These are phyloP conservation scores for Cryptus armator DNA, from an alignment of 2,888 invertebrate genomes.

Conservation along the genomic window DNA sequence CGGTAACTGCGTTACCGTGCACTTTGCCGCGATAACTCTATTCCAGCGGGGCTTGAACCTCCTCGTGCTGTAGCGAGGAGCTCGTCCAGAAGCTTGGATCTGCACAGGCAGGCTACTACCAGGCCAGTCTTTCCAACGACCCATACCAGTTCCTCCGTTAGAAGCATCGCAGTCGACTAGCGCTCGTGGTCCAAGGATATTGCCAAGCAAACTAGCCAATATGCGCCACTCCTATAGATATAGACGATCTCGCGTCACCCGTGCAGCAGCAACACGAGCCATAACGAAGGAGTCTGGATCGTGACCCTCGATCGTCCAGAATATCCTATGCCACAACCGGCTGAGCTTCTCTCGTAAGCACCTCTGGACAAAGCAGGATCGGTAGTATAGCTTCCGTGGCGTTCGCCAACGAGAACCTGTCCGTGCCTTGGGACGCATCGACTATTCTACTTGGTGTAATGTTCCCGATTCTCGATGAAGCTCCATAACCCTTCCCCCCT, in stretches of 20 bases:
- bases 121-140: constrained; percentile 62
- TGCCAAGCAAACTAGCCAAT: constrained; percentile 75
- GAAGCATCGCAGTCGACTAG: constrained; percentile 35
- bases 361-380: not conserved
- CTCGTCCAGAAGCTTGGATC: constrained; percentile 66
- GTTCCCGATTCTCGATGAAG: constrained; percentile 35
- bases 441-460: constrained; percentile 37
- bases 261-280: constrained; percentile 32
- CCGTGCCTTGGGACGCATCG: constrained; percentile 34
- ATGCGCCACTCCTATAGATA: constrained; percentile 59
- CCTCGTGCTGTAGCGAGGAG: constrained; percentile 50
- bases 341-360: constrained; percentile 27
- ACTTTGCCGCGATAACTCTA: constrained; percentile 84
- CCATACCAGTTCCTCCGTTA: constrained; percentile 34
- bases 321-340: constrained; percentile 11
- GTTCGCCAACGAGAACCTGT: constrained; percentile 9
- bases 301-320: constrained; percentile 29
- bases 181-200: constrained; percentile 72
- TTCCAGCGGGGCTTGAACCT: constrained; percentile 73
- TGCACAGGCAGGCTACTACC: constrained; percentile 57
- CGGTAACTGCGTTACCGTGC: constrained; percentile 84
- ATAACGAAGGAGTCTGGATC: constrained; percentile 50
- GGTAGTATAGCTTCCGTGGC: constrained; percentile 27
- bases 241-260: constrained; percentile 32
- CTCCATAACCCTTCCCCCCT: constrained; percentile 8